Base-by-base conservation (phyloP, 2,888 invertebrate species). In the Phasia obesa region DNA sequence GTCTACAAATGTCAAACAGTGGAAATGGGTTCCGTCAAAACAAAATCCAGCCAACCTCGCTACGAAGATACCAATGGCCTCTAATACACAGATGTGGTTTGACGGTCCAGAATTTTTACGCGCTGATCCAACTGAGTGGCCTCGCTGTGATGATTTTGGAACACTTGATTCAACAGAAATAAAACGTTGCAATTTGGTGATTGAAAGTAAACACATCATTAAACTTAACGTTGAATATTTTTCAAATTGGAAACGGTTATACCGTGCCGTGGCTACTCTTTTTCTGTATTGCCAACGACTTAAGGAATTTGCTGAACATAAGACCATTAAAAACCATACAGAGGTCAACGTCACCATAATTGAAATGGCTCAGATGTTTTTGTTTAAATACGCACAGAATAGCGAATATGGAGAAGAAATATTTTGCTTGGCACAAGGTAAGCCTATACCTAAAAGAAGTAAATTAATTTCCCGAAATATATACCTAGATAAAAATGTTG, bases 1-100 rank as follows among this genome's bases (percentile, higher is more conserved):
- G 31, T 42, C 17, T 11, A 69, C 78, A 23, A 79, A 81, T 27
- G 27, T 71, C 31, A 69, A 70, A 0, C 75, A 85, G 35, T 84
- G 82, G 82, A 70, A 27, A n/a, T 84, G 80, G 76, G 74, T 76
- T 15, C 77, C 84, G 1, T 81, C 83, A 13, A 79, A 78, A 51
- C 80, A n/a, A n/a, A n/a, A 80, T 65, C 62, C 81, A n/a, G 59
- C 51, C n/a, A 71, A 81, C 13, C 13, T 81, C 19, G 76, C 71
- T 2, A 81, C 76, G 11, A 81, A n/a, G n/a, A n/a, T n/a, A n/a
- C n/a, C n/a, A n/a, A n/a, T n/a, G 64, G 49, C 21, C 57, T 25
- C 19, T 31, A 57, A 80, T 21, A 27, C 13, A 11, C 27, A 76
- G 5, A 25, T 59, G 15, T 76, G 76, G 79, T 71, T 81, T 35